Evolutionary conservation across 2,888 invertebrate genomes (phyloP).

Genomic region (Polietes domitor): DNA sequence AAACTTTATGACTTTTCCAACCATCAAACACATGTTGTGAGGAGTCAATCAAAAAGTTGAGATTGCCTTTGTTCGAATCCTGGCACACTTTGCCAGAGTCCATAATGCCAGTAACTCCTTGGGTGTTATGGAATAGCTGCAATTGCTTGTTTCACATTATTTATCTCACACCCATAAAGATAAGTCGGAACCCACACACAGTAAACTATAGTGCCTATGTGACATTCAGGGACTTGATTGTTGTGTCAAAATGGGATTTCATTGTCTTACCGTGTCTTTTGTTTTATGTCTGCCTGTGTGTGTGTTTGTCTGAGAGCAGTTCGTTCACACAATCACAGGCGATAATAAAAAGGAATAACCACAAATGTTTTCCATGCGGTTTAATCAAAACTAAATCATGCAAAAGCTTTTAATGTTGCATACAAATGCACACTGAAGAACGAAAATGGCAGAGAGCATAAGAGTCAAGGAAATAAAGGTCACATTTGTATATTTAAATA

Average conservation of each 20-base stretch:
- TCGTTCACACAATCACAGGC: not conserved
- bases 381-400: no score
- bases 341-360: no score
- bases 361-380: no score
- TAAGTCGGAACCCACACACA: not conserved
- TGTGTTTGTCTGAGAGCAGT: not conserved
- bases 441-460: no score
- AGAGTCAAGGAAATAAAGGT: no score
- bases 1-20: not conserved
- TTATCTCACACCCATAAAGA: not conserved
- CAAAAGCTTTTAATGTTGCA: no score
- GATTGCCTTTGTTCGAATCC: not conserved
- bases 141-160: constrained; percentile 15
- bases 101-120: no score
- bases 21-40: not conserved
- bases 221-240: not conserved
- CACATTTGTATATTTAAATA: no score
- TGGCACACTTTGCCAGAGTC: no score
- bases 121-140: not conserved
- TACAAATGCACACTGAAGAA: no score
- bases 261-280: constrained; percentile 3
- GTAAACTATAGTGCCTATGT: not conserved
- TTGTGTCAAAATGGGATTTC: constrained; percentile 14
- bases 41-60: not conserved
- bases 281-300: no score